Conservation (phyloP, 2,797 vertebrate species). For the Lagocephalus sceleratus region DNA sequence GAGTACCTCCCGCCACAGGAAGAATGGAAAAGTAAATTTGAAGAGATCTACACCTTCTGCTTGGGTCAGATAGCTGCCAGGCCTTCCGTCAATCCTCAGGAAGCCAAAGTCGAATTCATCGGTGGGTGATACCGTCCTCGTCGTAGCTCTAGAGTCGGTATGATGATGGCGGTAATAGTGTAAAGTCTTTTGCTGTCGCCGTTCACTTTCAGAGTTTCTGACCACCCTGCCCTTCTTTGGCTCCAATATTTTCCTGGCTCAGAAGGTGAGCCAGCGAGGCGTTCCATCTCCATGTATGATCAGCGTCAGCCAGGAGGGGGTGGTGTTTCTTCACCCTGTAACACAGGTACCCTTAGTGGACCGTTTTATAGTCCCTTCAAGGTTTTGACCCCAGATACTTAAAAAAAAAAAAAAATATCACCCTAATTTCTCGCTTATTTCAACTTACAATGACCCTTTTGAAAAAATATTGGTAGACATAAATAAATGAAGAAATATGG, state of each 20-base stretch:
- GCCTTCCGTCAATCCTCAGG: slow-evolving; percentile 41
- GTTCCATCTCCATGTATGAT: slow-evolving; percentile 77
- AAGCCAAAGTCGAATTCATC: slow-evolving; percentile 73
- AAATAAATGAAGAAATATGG: no score
- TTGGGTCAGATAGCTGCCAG: slow-evolving; percentile 45
- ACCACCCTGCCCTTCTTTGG: slow-evolving; percentile 81
- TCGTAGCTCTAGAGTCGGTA: no score
- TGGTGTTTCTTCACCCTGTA: slow-evolving; percentile 72
- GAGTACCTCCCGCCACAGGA: slow-evolving; percentile 63
- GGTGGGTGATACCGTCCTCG: slow-evolving; percentile 46
- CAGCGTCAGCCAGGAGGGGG: slow-evolving; percentile 76
- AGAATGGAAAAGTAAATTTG: slow-evolving; percentile 15
- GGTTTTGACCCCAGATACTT: not conserved
- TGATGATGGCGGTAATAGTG: no score
- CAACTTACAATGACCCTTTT: no score
- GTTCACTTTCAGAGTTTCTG: slow-evolving; percentile 67
- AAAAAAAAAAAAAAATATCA: not conserved
- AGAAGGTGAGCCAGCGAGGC: slow-evolving; percentile 72
- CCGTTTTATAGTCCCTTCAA: not conserved
- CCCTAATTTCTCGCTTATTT: not conserved
- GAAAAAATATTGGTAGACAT: no score
- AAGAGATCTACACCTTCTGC: slow-evolving; percentile 57
- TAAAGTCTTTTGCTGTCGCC: not conserved
- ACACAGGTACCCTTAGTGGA: slow-evolving; percentile 74
- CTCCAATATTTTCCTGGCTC: slow-evolving; percentile 72